A percentile compares a stretch with the other conserved stretches of the same genome.
phyloP scores from a whole-genome alignment of 2,797 vertebrate species.

The Perdix hodgsoniae region DNA sequence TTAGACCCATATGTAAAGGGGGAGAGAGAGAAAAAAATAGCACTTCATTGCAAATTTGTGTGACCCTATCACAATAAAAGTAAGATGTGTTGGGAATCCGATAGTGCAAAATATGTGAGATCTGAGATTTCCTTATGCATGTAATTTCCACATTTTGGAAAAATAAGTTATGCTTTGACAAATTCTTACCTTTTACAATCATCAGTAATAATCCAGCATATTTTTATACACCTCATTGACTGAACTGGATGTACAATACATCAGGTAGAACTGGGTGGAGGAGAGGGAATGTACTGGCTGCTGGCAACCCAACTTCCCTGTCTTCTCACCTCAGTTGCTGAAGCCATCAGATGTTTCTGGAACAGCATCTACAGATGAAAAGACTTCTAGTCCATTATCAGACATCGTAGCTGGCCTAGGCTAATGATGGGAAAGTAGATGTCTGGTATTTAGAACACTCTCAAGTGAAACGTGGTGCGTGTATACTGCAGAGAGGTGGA shows the following conservation, averaged over 20 bases:
- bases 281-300: not conserved
- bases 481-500: not conserved
- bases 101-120: not conserved
- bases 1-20: constrained; percentile 14
- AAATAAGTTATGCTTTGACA: not conserved
- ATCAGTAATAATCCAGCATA: not conserved
- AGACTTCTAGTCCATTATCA: not conserved
- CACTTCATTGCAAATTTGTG: not conserved
- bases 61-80: not conserved
- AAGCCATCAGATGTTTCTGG: not conserved
- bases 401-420: not conserved
- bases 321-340: not conserved
- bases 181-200: not conserved
- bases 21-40: not conserved
- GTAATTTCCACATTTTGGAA: not conserved
- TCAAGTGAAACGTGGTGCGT: not conserved
- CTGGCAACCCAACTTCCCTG: not conserved
- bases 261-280: rapidly evolving
- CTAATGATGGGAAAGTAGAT: not conserved
- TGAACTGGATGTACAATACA: not conserved
- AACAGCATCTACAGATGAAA: not conserved
- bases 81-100: not conserved
- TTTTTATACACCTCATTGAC: not conserved
- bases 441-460: not conserved
- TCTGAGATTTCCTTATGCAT: not conserved